A percentile compares a stretch with the other conserved stretches of the same genome.
Evolutionary conservation across 2,113 vertebrate species (phyloP).

Genomic region (Gracilinanus agilis): DNA sequence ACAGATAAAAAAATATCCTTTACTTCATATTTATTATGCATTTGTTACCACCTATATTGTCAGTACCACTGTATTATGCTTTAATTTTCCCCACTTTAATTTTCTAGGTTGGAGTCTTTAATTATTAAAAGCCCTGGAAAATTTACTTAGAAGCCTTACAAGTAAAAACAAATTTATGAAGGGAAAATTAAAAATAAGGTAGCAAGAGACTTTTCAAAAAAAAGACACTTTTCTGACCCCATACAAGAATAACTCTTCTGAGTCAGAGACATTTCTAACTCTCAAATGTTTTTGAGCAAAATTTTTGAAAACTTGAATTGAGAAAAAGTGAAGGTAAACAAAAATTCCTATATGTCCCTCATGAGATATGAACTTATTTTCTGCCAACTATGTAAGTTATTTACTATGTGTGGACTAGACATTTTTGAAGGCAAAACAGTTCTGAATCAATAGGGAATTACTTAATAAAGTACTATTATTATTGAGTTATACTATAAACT

Average conservation of each 20-base stretch:
- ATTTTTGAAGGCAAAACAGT: constrained; percentile 23
- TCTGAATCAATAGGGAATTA: background rate
- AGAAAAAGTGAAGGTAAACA: background rate
- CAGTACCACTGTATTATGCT: background rate
- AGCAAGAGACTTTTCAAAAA: background rate
- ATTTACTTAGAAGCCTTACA: background rate
- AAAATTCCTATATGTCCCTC: background rate
- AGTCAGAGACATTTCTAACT: constrained; percentile 28
- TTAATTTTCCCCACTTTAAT: background rate
- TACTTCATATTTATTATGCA: background rate
- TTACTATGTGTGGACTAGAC: background rate
- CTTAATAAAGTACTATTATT: background rate
- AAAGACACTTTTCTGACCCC: constrained; percentile 33
- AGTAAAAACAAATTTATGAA: constrained; percentile 11
- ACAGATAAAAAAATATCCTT: constrained; percentile 11
- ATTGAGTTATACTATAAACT: background rate
- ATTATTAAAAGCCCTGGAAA: constrained; percentile 28
- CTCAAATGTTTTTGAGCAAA: background rate
- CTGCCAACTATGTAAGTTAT: background rate
- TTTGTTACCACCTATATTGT: background rate
- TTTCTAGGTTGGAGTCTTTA: constrained; percentile 30
- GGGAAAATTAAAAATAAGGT: constrained; percentile 20
- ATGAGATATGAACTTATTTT: background rate
- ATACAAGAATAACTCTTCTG: too few species aligned
- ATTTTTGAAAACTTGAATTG: background rate